Conservation (phyloP, 1,140 invertebrate species). For the Bombus difficillimus region DNA sequence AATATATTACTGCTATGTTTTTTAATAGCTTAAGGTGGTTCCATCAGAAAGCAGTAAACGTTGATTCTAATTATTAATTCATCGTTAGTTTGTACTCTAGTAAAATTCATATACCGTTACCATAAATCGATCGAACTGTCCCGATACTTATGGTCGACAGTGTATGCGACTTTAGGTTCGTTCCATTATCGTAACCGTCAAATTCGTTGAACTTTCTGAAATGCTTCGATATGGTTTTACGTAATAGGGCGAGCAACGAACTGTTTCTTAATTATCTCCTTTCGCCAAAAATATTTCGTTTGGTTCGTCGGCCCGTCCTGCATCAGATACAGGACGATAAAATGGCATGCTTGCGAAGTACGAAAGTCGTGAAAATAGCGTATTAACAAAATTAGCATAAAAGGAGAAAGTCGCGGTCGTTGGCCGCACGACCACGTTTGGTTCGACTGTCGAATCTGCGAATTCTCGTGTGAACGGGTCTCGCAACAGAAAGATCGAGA, state of each 20-base stretch:
- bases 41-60: too few relatives aligned
- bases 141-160: too few relatives aligned
- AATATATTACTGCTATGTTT: background rate
- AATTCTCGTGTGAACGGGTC: conserved; percentile 50
- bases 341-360: conserved; percentile 48
- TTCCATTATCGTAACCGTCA: background rate
- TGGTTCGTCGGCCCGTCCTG: conserved; percentile 15
- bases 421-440: conserved; percentile 71
- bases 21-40: background rate
- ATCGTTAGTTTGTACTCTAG: too few relatives aligned
- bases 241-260: conserved; percentile 29
- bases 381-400: conserved; percentile 81
- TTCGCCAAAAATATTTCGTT: conserved; percentile 25
- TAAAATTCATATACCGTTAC: background rate
- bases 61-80: too few relatives aligned
- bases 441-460: conserved; percentile 67
- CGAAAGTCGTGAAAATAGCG: conserved; percentile 75
- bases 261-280: conserved; percentile 48
- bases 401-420: conserved; percentile 79
- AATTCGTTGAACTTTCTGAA: conserved; percentile 10
- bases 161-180: background rate
- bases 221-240: conserved; percentile 44
- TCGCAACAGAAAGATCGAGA: conserved; percentile 24
- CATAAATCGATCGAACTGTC: background rate
- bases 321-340: conserved; percentile 39